Evolutionary conservation across 2,113 vertebrate species (phyloP), one percentile per base, ranked within the genome.

Genomic region (Cyanistes caeruleus): DNA sequence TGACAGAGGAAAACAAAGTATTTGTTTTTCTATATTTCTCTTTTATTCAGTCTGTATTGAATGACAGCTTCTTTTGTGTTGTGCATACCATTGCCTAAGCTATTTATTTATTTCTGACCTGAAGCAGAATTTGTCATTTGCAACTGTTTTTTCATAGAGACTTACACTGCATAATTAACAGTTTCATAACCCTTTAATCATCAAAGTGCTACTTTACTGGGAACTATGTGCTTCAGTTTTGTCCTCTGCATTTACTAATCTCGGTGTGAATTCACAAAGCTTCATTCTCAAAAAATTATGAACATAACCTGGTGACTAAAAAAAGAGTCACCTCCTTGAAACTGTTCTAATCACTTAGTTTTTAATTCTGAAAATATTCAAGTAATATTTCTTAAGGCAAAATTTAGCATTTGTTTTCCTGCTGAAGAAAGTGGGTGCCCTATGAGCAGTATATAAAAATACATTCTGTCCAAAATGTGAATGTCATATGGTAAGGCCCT

Each of bases 91-190:
- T 77, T 89, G 53, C 51, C 30, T 68, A 39, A 91, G n/a, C n/a
- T 80, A 83, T 52, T 79, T 78, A 52, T 79, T 87, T 94, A n/a
- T 96, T 97, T 93, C 70, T 93, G 53, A 91, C 60, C 72, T 84
- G 39, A 81, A 97, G 81, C 41, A 93, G 55, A 95, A 74, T 86
- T 95, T 93, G 68, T 76, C 30, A 77, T 76, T 91, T 94, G 58
- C 60, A 88, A 52, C 33, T 96, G 24, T 35, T 56, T 95, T 95
- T 81, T 55, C 31, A 63, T 60, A 39, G 46, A 91, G 91, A 72
- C 30, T 87, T 82, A 67, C 81, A 37, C 51, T 93, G 60, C 87
- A 91, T 94, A 93, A 94, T 97, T 93, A 93, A 91, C 44, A 77
- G 43, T 84, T 92, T 94, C 23, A 53, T 41, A 78, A 76, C 9